Evolutionary conservation across 2,797 vertebrate genomes (phyloP).

Genomic region (Gymnoscopelus microlampas): DNA sequence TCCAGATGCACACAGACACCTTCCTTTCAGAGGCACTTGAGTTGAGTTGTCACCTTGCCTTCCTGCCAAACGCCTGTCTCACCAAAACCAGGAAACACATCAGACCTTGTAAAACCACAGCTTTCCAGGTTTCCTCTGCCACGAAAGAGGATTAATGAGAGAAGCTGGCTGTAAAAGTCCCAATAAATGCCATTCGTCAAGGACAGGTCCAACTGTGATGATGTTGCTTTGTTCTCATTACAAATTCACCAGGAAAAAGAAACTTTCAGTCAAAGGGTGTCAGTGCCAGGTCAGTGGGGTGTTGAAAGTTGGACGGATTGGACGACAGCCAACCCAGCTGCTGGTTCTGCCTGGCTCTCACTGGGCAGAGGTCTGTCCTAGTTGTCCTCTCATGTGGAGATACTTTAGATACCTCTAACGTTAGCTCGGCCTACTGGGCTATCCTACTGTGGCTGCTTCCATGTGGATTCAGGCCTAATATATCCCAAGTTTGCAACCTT

Average conservation of each 20-base stretch:
- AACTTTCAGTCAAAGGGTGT: constrained; percentile 55
- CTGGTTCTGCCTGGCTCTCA: constrained; percentile 50
- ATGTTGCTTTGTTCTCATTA: constrained; percentile 54
- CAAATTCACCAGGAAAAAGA: constrained; percentile 46
- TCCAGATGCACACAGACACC: constrained; percentile 23
- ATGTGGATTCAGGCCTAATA: background rate
- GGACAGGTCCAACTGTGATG: constrained; percentile 41
- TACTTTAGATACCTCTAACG: constrained; percentile 1
- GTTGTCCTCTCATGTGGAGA: constrained; percentile 39
- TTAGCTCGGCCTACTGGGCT: constrained; percentile 9
- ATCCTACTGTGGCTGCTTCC: background rate
- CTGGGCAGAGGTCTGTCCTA: constrained; percentile 40
- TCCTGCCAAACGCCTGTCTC: too few species aligned
- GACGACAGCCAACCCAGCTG: constrained; percentile 61
- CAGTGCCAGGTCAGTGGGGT: constrained; percentile 48
- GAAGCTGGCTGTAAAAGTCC: too few species aligned
- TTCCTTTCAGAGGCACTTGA: too few species aligned
- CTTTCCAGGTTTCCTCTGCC: too few species aligned
- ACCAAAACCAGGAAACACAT: too few species aligned
- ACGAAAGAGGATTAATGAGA: too few species aligned
- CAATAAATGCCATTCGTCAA: too few species aligned
- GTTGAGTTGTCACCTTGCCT: too few species aligned
- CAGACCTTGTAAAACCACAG: too few species aligned
- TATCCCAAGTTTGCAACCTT: constrained; percentile 5
- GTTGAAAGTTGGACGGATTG: constrained; percentile 57